These are phyloP conservation scores for Cynopterus sphinx DNA, from an alignment of 2,797 vertebrate species.

Conservation along the genomic window DNA sequence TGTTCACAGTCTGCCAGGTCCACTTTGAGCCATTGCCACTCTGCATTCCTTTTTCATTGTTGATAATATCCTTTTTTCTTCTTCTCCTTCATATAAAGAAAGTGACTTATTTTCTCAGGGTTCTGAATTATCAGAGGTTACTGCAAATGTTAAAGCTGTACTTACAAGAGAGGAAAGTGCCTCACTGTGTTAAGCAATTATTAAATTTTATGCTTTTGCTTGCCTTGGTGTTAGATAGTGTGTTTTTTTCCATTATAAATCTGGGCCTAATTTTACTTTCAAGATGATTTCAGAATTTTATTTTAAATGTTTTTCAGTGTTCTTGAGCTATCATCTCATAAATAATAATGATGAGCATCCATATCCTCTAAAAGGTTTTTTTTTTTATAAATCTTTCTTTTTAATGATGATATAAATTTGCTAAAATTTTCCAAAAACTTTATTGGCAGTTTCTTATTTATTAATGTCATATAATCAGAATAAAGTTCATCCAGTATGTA, in stretches of 20 bases:
- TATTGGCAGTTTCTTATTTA: slow-evolving; percentile 7
- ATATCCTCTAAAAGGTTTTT: not conserved
- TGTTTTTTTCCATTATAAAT: slow-evolving; percentile 34
- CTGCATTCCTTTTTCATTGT: slow-evolving; percentile 26
- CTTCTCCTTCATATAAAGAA: not conserved
- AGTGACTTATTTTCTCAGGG: slow-evolving; percentile 48
- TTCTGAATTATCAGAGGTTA: slow-evolving; percentile 50
- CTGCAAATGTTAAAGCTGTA: slow-evolving; percentile 46
- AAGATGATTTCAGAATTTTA: slow-evolving; percentile 60
- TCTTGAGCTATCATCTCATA: slow-evolving; percentile 36
- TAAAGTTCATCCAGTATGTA: not conserved
- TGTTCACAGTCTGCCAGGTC: not conserved
- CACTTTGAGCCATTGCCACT: not conserved
- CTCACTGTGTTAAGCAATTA: slow-evolving; percentile 11
- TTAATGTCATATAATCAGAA: not conserved
- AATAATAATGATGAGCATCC: slow-evolving; percentile 45
- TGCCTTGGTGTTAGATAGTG: slow-evolving; percentile 9
- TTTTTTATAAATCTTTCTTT: not conserved
- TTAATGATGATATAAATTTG: not conserved
- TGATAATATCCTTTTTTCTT: not conserved
- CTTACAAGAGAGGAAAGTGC: slow-evolving; percentile 38
- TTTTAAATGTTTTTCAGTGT: slow-evolving; percentile 50
- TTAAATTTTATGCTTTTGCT: slow-evolving; percentile 39
- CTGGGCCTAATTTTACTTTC: slow-evolving; percentile 49
- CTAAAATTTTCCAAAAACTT: slow-evolving; percentile 17